A percentile compares a stretch with the other conserved stretches of the same genome.
phyloP scores from a whole-genome alignment of 2,888 invertebrate species.

The Drosophila histrio region DNA sequence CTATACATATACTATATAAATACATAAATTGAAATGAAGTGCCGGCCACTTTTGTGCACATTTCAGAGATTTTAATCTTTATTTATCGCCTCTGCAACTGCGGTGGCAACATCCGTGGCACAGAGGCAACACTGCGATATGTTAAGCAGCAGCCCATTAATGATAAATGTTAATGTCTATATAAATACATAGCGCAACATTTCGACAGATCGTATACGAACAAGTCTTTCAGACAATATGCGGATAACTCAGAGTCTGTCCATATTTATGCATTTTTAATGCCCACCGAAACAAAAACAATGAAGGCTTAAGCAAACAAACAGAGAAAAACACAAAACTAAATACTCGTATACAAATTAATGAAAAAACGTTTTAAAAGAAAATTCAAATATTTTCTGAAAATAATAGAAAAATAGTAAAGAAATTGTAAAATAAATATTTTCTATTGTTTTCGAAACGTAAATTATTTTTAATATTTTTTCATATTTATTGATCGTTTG shows the following conservation, averaged over 20 bases:
- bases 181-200: conserved; percentile 52
- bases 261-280: conserved; percentile 61
- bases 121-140: conserved; percentile 31
- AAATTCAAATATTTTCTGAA: background rate
- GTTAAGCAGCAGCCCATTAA: conserved; percentile 49
- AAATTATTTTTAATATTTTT: conserved; percentile 1
- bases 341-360: conserved; percentile 2
- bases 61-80: conserved; percentile 78
- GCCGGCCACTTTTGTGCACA: conserved; percentile 73
- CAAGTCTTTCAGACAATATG: conserved; percentile 7
- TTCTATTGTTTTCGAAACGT: background rate
- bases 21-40: conserved; percentile 77
- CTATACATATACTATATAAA: conserved; percentile 44
- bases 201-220: conserved; percentile 34
- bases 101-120: conserved; percentile 4
- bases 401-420: background rate
- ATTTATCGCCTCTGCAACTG: conserved; percentile 63
- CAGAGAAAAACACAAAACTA: conserved; percentile 1
- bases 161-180: conserved; percentile 65
- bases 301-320: conserved; percentile 1
- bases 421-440: background rate
- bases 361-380: conserved; percentile 9
- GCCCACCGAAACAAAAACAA: conserved; percentile 6
- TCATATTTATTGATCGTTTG: conserved; percentile 26
- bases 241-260: conserved; percentile 15